Conservation (phyloP, 2,113 vertebrate species). For the Microcebus griseorufus region DNA sequence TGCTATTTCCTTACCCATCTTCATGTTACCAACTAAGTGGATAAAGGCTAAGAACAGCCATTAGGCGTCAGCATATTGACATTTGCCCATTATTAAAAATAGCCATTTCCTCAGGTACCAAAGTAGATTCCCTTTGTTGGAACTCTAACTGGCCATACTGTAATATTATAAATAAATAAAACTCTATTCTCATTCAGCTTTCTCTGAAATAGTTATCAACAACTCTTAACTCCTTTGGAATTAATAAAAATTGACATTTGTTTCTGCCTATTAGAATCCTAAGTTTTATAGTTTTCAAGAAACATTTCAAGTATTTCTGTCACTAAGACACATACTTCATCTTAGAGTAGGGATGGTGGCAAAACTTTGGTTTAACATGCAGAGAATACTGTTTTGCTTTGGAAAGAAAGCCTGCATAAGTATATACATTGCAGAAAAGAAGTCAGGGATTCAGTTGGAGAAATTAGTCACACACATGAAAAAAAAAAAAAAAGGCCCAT, state of each 20-base stretch:
- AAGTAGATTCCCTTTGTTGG: background rate
- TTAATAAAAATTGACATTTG: conserved; percentile 35
- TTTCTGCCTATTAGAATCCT: conserved; percentile 32
- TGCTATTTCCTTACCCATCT: background rate
- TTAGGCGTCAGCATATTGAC: background rate
- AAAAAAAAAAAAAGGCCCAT: background rate
- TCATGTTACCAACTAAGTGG: background rate
- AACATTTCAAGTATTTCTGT: background rate
- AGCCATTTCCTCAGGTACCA: background rate
- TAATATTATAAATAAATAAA: background rate
- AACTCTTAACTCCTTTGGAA: background rate
- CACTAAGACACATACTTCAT: background rate
- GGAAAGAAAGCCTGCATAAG: background rate
- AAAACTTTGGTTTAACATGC: background rate
- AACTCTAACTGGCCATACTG: background rate
- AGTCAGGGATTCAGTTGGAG: background rate
- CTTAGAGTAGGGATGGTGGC: background rate
- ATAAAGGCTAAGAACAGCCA: background rate
- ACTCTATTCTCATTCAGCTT: background rate
- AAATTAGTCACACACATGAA: background rate
- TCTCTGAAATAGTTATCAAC: conserved; percentile 9
- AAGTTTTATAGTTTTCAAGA: conserved; percentile 33
- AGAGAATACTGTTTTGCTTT: conserved; percentile 19
- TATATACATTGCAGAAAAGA: conserved; percentile 11
- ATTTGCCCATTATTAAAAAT: background rate